Conservation (phyloP, 2,113 vertebrate genomes). For the Paraplagusia blochii region DNA sequence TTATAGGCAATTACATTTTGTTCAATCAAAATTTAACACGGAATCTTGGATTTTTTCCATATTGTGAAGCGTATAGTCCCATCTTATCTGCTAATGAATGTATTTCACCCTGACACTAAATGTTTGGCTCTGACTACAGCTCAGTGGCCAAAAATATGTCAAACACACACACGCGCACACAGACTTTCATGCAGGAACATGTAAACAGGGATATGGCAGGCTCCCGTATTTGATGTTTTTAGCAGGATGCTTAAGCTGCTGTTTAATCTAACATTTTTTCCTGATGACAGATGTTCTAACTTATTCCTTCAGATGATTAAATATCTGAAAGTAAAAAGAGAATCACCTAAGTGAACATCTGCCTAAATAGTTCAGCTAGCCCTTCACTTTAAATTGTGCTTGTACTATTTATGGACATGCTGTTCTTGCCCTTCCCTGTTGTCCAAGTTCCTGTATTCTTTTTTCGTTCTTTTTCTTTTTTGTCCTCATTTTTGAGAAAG, state of each 20-base stretch:
- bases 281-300: constrained; percentile 35
- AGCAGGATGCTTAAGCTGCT: constrained; percentile 41
- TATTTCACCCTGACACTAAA: constrained; percentile 21
- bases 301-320: constrained; percentile 51
- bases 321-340: constrained; percentile 41
- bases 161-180: constrained; percentile 26
- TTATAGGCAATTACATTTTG: constrained; percentile 26
- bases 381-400: constrained; percentile 35
- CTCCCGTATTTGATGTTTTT: constrained; percentile 35
- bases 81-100: constrained; percentile 30
- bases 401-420: constrained; percentile 38
- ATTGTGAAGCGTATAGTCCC: constrained; percentile 19
- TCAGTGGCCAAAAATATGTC: constrained; percentile 24
- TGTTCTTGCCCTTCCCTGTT: constrained; percentile 33
- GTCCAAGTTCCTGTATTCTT: constrained; percentile 6
- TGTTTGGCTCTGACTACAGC: constrained; percentile 25
- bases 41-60: constrained; percentile 22
- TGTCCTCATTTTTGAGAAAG: constrained; percentile 69
- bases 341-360: constrained; percentile 35
- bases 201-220: constrained; percentile 11
- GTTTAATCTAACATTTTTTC: constrained; percentile 34
- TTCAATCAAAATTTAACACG: constrained; percentile 22
- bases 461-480: constrained; percentile 1
- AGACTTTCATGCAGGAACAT: too few species aligned
- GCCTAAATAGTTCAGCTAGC: constrained; percentile 29